Evolutionary conservation across 2,888 invertebrate genomes (phyloP).

Genomic region (Heliconius ethilla): DNA sequence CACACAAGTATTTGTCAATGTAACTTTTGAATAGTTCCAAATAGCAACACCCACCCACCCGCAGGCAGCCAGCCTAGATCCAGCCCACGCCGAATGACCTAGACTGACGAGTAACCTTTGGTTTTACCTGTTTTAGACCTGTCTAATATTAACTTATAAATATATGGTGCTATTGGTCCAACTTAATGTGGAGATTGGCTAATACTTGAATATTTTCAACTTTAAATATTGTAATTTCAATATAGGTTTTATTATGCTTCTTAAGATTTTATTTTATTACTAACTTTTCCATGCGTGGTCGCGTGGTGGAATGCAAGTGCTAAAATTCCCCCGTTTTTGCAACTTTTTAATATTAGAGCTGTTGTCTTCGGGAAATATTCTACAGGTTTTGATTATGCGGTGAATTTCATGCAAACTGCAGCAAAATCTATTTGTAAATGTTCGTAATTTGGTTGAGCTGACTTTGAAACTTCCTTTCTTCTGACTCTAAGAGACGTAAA

Average conservation of each 20-base stretch:
- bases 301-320: too few relatives aligned
- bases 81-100: slow-evolving; percentile 37
- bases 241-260: neutral
- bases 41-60: slow-evolving; percentile 20
- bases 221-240: neutral
- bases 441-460: too few relatives aligned
- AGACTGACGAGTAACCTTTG: slow-evolving; percentile 38
- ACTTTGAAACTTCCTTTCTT: too few relatives aligned
- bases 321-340: too few relatives aligned
- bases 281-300: too few relatives aligned
- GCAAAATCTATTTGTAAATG: too few relatives aligned
- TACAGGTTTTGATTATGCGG: too few relatives aligned
- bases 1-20: slow-evolving; percentile 3
- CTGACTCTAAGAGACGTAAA: too few relatives aligned
- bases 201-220: slow-evolving; percentile 5
- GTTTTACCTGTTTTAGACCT: slow-evolving; percentile 30
- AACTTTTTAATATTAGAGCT: too few relatives aligned
- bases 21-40: slow-evolving; percentile 30
- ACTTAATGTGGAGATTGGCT: neutral
- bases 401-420: too few relatives aligned
- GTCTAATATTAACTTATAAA: slow-evolving; percentile 22
- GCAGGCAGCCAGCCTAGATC: slow-evolving; percentile 24
- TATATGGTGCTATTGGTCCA: slow-evolving; percentile 6
- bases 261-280: slow-evolving; percentile 3
- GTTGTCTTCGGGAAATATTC: too few relatives aligned